These are phyloP conservation scores for Leptoteleia sp. DNA, from an alignment of 1,140 invertebrate genomes.

Conservation along the genomic window DNA sequence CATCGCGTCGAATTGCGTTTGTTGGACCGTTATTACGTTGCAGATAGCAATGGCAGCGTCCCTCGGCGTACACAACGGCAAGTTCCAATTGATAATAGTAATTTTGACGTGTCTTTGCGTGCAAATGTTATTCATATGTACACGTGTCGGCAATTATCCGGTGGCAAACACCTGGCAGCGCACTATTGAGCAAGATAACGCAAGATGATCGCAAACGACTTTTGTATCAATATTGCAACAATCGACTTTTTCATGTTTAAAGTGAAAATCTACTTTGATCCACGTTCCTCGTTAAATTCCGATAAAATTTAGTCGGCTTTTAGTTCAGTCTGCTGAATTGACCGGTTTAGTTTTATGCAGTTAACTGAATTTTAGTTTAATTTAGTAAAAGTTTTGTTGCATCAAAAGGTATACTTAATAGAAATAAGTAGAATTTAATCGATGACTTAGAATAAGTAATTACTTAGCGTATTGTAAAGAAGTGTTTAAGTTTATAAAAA, in stretches of 20 bases:
- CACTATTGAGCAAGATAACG: conserved; percentile 27
- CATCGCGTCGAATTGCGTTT: conserved; percentile 15
- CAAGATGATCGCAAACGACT: conserved; percentile 13
- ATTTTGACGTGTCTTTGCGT: conserved; percentile 57
- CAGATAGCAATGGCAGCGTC: conserved; percentile 37
- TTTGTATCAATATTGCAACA: conserved; percentile 36
- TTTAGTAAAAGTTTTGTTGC: too few relatives aligned
- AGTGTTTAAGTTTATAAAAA: too few relatives aligned
- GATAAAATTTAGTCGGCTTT: too few relatives aligned
- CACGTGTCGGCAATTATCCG: conserved; percentile 56
- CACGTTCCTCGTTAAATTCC: too few relatives aligned
- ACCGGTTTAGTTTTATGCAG: too few relatives aligned
- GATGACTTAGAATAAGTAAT: too few relatives aligned
- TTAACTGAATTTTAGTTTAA: too few relatives aligned
- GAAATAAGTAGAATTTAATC: too few relatives aligned
- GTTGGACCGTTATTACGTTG: conserved; percentile 43
- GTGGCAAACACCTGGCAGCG: conserved; percentile 53
- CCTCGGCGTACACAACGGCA: neutral
- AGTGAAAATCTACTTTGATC: neutral
- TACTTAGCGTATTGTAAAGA: too few relatives aligned
- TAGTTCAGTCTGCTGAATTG: too few relatives aligned
- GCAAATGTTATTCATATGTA: conserved; percentile 52
- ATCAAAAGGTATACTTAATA: too few relatives aligned
- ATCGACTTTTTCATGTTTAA: too few relatives aligned
- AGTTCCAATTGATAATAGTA: conserved; percentile 59